These are phyloP conservation scores for Ethmia dodecea DNA, from an alignment of 2,888 invertebrate genomes.

Conservation along the genomic window DNA sequence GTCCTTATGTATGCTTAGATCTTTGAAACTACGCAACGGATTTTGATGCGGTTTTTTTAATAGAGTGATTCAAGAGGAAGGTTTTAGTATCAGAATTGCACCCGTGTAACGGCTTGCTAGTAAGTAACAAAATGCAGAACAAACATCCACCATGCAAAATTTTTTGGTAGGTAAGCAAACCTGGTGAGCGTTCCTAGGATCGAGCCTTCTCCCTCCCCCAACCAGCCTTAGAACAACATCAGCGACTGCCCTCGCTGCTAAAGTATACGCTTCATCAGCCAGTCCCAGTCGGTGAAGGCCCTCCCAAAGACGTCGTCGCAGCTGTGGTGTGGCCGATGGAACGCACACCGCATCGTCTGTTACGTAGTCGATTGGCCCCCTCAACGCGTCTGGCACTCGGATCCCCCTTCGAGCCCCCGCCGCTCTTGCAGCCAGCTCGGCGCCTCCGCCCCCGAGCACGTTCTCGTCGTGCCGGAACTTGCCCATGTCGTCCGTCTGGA, in stretches of 20 bases:
- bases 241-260: slow-evolving; percentile 89
- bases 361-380: slow-evolving; percentile 79
- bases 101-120: no score
- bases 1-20: no score
- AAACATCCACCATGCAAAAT: no score
- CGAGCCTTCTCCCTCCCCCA: slow-evolving; percentile 90
- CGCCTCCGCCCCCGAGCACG: slow-evolving; percentile 70
- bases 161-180: no score
- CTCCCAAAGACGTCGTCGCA: slow-evolving; percentile 82
- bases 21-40: no score
- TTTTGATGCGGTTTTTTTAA: no score
- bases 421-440: slow-evolving; percentile 17
- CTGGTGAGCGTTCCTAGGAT: slow-evolving; percentile 93
- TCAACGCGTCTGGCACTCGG: slow-evolving; percentile 79
- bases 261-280: slow-evolving; percentile 73
- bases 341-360: slow-evolving; percentile 89
- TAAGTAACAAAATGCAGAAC: no score
- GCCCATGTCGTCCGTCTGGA: slow-evolving; percentile 26
- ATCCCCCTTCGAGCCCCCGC: slow-evolving; percentile 71
- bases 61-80: no score
- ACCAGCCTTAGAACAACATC: slow-evolving; percentile 87
- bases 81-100: no score
- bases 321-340: slow-evolving; percentile 82
- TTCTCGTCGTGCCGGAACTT: slow-evolving; percentile 92
- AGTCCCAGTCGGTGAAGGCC: slow-evolving; percentile 81